These are phyloP conservation scores for Syrmaticus mikado DNA, from an alignment of 2,113 vertebrate species.

Conservation along the genomic window DNA sequence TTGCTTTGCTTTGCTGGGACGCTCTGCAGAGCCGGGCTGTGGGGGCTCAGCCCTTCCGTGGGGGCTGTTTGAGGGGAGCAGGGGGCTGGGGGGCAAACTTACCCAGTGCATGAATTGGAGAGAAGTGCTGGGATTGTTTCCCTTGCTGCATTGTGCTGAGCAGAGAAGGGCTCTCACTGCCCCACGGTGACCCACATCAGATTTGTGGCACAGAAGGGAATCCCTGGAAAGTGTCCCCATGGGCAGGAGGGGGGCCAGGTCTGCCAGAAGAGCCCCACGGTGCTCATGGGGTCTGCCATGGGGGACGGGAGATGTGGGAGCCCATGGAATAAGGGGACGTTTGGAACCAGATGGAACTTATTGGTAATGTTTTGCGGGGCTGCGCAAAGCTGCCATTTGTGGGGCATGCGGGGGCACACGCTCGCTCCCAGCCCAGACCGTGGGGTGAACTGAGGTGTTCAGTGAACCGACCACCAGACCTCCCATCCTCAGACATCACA, in stretches of 20 bases:
- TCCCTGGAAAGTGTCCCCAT: background rate
- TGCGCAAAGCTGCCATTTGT: conserved; percentile 48
- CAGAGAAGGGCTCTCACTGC: background rate
- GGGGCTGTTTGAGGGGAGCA: fast-evolving
- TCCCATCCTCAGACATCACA: background rate
- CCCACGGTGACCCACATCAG: background rate
- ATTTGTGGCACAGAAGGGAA: background rate
- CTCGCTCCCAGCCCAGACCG: background rate
- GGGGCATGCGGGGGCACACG: background rate
- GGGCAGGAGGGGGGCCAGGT: background rate
- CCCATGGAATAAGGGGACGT: background rate
- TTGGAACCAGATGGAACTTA: background rate
- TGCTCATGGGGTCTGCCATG: background rate
- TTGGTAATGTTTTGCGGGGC: too few relatives aligned
- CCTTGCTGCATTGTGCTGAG: fast-evolving
- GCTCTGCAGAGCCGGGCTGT: fast-evolving
- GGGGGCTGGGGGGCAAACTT: fast-evolving
- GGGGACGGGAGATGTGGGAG: background rate
- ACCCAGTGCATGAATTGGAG: background rate
- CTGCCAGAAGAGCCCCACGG: fast-evolving
- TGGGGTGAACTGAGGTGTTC: background rate
- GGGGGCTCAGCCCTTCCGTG: background rate
- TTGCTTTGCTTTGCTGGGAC: background rate
- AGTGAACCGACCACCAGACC: background rate
- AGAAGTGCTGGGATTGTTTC: too few relatives aligned